Conservation (phyloP, 2,888 invertebrate genomes). For the Diadromus collaris region DNA sequence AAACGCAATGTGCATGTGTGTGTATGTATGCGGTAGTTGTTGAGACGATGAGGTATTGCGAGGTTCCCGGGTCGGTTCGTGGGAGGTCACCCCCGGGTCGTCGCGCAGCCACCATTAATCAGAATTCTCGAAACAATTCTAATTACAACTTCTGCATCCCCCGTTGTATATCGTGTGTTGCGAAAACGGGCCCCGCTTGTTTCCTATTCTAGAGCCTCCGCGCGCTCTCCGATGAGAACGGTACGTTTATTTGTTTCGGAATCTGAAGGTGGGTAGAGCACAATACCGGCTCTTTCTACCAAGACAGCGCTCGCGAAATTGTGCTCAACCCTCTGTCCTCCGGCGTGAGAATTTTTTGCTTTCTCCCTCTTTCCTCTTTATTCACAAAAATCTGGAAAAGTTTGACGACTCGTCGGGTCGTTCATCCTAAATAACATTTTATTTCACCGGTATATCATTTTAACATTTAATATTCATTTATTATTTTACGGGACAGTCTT, state of each 20-base stretch:
- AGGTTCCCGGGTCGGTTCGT: neutral
- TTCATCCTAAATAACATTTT: too few species aligned
- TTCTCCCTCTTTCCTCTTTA: too few species aligned
- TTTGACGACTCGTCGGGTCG: too few species aligned
- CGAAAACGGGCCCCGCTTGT: slow-evolving; percentile 22
- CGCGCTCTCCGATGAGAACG: neutral
- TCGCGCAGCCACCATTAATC: slow-evolving; percentile 57
- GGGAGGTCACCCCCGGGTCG: slow-evolving; percentile 36
- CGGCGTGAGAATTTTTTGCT: too few species aligned
- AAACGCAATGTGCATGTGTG: neutral
- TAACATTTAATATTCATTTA: too few species aligned
- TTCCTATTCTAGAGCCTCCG: neutral
- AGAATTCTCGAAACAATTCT: slow-evolving; percentile 63
- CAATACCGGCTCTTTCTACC: neutral
- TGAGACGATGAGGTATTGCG: slow-evolving; percentile 1
- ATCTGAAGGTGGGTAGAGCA: too few species aligned
- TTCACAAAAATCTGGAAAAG: too few species aligned
- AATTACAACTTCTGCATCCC: slow-evolving; percentile 60
- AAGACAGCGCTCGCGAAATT: too few species aligned
- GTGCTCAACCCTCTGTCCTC: too few species aligned
- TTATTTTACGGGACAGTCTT: neutral
- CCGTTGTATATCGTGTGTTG: slow-evolving; percentile 24
- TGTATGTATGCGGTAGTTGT: neutral
- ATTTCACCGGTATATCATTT: too few species aligned
- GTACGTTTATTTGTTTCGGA: slow-evolving; percentile 38